phyloP scores from a whole-genome alignment of 2,797 vertebrate species.

The Molossus alvarezi region DNA sequence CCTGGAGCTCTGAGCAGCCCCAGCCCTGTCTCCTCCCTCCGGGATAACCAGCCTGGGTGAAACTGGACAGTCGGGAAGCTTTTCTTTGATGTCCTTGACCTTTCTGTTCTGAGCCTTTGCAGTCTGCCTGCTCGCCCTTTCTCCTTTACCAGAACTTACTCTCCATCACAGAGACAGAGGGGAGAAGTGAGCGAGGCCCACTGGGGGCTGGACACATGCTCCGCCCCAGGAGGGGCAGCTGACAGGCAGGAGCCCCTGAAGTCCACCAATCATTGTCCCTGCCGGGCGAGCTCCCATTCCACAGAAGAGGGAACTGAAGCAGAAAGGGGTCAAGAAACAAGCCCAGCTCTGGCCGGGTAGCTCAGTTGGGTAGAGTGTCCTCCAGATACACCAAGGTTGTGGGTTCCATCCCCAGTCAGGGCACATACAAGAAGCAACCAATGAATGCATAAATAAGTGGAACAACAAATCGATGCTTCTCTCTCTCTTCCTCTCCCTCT shows the following conservation, averaged over 20 bases:
- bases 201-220: rapidly evolving
- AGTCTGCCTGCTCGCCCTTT: neutral
- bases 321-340: neutral
- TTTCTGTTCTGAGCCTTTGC: constrained; percentile 31
- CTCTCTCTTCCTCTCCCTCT: neutral
- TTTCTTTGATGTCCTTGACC: constrained; percentile 12
- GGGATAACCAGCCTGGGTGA: constrained; percentile 44
- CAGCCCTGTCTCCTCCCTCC: constrained; percentile 59
- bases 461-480: neutral
- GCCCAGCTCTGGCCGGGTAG: neutral
- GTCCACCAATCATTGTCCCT: neutral
- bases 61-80: neutral
- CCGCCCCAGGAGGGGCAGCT: neutral
- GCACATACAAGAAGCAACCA: neutral
- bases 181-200: neutral
- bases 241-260: neutral
- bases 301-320: neutral
- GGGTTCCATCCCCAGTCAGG: neutral
- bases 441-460: neutral
- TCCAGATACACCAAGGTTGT: neutral
- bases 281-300: neutral
- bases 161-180: neutral
- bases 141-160: neutral
- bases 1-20: constrained; percentile 45
- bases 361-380: neutral